Base-by-base conservation (phyloP, 2,888 invertebrate genomes). In the Alsophila aescularia region DNA sequence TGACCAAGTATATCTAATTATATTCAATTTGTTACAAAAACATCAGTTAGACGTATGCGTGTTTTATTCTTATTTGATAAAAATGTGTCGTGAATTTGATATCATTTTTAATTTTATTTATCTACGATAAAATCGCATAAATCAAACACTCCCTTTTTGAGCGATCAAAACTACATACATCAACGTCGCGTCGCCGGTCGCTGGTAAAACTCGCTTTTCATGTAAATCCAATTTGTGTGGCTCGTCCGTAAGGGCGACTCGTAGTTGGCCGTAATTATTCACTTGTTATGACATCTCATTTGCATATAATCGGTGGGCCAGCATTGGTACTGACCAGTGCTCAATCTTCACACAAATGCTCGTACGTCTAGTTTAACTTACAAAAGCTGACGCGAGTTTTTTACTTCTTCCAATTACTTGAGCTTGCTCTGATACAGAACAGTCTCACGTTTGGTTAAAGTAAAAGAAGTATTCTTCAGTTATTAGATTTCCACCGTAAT, bases 271-370 rank as follows among this genome's bases (percentile, higher is more conserved):
- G 88, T 90, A 87, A 91, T 91, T 91, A 91, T 90, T 91, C 91
- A 90, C 83, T 75, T 90, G 89, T 91, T 91, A 91, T 91, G 91
- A 91, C 91, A 90, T 90, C 87, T 82, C 84, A 91, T 91, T 91
- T 89, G 83, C 89, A 91, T 91, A 90, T 91, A 91, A 91, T 90
- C 91, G 90, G 75, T 77, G 73, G 81, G 77, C 79, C 81, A 82
- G 83, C 72, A 41, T 31, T 34, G 9, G 15, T 45, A 35, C 32
- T 42, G 31, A 10, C 5, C 55, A 56, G 55, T 36, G 16, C 16
- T 14, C 13, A 18, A 56, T 14, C 37, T 56, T 41, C 8, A 12
- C 18, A 24, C 16, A 18, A 21, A 15, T 3, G 16, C 2, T n/a
- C n/a, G n/a, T n/a, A 14, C 16, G n/a, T 18, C 10, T 18, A 18